Evolutionary conservation across 2,113 vertebrate species (phyloP).

Genomic region (Silurus glanis): DNA sequence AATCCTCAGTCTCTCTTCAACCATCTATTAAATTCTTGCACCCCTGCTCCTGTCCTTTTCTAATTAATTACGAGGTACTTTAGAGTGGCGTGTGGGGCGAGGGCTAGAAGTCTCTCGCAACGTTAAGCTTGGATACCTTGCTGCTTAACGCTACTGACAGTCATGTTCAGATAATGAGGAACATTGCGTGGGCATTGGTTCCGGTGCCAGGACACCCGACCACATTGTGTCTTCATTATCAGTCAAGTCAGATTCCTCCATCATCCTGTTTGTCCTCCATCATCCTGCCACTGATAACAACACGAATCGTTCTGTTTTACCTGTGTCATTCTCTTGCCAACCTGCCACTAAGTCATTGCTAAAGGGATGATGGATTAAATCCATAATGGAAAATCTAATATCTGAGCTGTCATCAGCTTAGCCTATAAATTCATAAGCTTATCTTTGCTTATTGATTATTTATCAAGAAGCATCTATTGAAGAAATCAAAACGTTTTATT

Average conservation of each 20-base stretch:
- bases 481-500: not conserved
- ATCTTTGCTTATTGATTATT: not conserved
- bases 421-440: not conserved
- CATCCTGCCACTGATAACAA: constrained; percentile 25
- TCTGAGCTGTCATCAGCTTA: constrained; percentile 3
- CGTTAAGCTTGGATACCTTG: constrained; percentile 42
- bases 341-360: constrained; percentile 11
- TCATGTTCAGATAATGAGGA: constrained; percentile 52
- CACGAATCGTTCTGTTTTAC: constrained; percentile 28
- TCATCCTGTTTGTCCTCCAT: constrained; percentile 12
- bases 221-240: constrained; percentile 54
- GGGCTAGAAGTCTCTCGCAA: not conserved
- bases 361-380: constrained; percentile 38
- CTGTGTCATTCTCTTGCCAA: constrained; percentile 25
- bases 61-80: constrained; percentile 26
- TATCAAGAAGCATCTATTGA: not conserved
- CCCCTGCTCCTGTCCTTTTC: constrained; percentile 16
- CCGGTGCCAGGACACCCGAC: constrained; percentile 25
- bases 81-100: not conserved
- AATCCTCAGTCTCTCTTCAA: constrained; percentile 25
- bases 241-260: constrained; percentile 50
- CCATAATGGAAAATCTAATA: constrained; percentile 32
- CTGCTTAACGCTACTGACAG: constrained; percentile 53
- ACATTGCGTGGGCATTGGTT: constrained; percentile 29
- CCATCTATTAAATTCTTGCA: constrained; percentile 18